Conservation (phyloP, 2,113 vertebrate genomes). For the Cyprinodon variegatus region DNA sequence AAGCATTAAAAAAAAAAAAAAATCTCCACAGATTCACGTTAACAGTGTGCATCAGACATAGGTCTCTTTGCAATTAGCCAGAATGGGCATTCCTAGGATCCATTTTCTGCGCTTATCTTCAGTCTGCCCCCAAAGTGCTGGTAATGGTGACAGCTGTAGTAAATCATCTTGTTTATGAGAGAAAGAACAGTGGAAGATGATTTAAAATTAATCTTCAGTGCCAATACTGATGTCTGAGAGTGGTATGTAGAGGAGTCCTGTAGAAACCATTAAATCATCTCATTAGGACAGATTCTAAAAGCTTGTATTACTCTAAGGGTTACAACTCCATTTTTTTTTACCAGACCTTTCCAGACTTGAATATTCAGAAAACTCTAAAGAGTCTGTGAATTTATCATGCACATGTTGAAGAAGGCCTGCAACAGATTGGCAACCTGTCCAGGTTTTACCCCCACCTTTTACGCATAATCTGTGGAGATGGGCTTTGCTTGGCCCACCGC, state of each 20-base stretch:
- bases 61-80: slow-evolving; percentile 7
- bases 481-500: too few relatives aligned
- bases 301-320: neutral
- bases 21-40: neutral
- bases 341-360: too few relatives aligned
- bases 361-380: too few relatives aligned
- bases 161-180: neutral
- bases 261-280: neutral
- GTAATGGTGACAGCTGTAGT: neutral
- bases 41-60: neutral
- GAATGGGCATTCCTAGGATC: neutral
- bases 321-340: too few relatives aligned
- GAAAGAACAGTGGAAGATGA: neutral
- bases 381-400: too few relatives aligned
- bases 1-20: neutral
- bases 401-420: too few relatives aligned
- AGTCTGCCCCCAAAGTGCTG: slow-evolving; percentile 9
- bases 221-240: slow-evolving; percentile 2
- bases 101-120: slow-evolving; percentile 15
- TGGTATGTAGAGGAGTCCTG: neutral
- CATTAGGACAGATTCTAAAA: too few relatives aligned
- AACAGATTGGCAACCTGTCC: too few relatives aligned
- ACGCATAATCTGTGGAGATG: too few relatives aligned
- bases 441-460: too few relatives aligned
- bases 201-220: slow-evolving; percentile 1